Evolutionary conservation across 2,113 vertebrate species (phyloP), one percentile per base, ranked within the genome.

Genomic region (Albula glossodonta): DNA sequence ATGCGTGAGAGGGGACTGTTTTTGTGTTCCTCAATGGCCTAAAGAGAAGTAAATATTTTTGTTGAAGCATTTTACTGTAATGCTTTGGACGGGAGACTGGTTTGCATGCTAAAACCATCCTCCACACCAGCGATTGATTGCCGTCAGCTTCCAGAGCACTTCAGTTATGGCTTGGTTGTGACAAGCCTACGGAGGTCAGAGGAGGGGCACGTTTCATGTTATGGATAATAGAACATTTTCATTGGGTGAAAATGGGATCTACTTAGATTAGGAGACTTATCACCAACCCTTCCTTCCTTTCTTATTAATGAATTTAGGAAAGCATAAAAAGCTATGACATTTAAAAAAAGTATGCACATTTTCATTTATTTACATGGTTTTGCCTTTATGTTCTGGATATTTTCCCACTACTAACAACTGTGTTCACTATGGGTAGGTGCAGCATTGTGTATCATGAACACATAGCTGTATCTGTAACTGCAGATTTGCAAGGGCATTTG

Each of bases 401-500:
- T 8, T 17, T 4, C 5, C 2, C 10, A 50, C 50, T 80, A 19
- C 2, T 25, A 4, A 31, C 66, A 74, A n/a, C 7, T 10, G 70
- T 25, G 4, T 31, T 74, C 10, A 25, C n/a, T 5, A 4, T 31
- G 22, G 70, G 70, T 74, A 31, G 52, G 49, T 50, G 66, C 49
- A 3, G 49, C 77, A 49, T 31, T 83, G 49, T 74, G 50, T 51
- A n/a, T 74, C 66, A 5, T 25, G 70, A 12, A 70, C 52, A 81
- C 60, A 51, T 3, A 50, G 10, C 22, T 17, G 15, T 81, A 81
- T 81, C 49, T 81, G 80, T 51, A 66, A n/a, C 53, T 31, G 78
- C n/a, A 51, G 13, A 81, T 81, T 86, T 81, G 60, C 85, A 86
- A 86, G 85, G 80, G 50, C 51, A n/a, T 86, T 86, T 86, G 57